Evolutionary conservation across 2,888 invertebrate genomes (phyloP), one percentile per base, ranked within the genome.

Genomic region (Anodontia alba): DNA sequence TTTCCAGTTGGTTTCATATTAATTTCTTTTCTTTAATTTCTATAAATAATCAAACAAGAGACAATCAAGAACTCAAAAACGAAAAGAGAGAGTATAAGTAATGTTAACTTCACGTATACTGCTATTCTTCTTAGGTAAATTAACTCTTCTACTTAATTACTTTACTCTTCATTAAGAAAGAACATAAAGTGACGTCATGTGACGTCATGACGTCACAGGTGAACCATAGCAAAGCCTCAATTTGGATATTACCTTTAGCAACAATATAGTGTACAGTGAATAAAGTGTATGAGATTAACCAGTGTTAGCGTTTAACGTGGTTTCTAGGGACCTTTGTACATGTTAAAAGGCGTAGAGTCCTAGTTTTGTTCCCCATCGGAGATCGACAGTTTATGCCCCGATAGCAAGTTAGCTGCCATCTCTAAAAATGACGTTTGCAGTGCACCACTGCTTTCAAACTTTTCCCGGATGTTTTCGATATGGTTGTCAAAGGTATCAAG

Each of bases 291-390:
- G 29, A 57, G 2, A 26, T 57, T 57, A 57, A 57, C 29, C 10
- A 57, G 57, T 26, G 57, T 57, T 57, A 10, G 57, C 26, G 57
- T 57, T 57, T 49, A 49, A 42, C 42, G n/a, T n/a, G n/a, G n/a
- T n/a, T n/a, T n/a, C n/a, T n/a, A n/a, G n/a, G n/a, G n/a, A n/a
- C n/a, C n/a, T n/a, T n/a, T n/a, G n/a, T n/a, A n/a, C n/a, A n/a
- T n/a, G n/a, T n/a, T n/a, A n/a, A n/a, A n/a, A n/a, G n/a, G n/a
- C n/a, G n/a, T n/a, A n/a, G n/a, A n/a, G n/a, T n/a, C n/a, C n/a
- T n/a, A n/a, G n/a, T n/a, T n/a, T n/a, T n/a, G n/a, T n/a, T n/a
- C n/a, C n/a, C n/a, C n/a, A n/a, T n/a, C n/a, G n/a, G n/a, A n/a
- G n/a, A n/a, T n/a, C n/a, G n/a, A n/a, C n/a, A n/a, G n/a, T n/a